Evolutionary conservation across 2,888 invertebrate species (phyloP).

Genomic region (Laspeyria flexula): DNA sequence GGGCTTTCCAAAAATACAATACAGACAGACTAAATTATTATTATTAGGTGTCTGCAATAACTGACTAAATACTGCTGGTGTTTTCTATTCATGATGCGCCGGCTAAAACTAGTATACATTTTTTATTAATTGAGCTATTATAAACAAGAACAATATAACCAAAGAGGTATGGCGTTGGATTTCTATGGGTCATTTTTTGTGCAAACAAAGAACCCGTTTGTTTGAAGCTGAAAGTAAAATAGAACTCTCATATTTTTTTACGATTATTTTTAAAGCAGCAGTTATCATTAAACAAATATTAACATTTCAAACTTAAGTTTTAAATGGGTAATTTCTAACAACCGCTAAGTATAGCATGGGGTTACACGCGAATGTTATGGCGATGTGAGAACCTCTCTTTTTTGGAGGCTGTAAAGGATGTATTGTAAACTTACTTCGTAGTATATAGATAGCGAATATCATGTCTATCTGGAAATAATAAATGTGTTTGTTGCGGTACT

Average conservation of each 20-base stretch:
- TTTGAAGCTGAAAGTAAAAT: conserved; percentile 1
- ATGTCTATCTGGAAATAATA: conserved; percentile 39
- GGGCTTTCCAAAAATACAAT: too few relatives aligned
- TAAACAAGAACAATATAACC: neutral
- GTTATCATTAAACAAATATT: neutral
- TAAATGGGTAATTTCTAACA: neutral
- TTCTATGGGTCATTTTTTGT: neutral
- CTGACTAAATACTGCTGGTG: too few relatives aligned
- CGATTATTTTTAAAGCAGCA: conserved; percentile 12
- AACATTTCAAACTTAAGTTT: too few relatives aligned
- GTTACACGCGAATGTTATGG: too few relatives aligned
- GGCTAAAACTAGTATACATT: too few relatives aligned
- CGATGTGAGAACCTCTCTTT: conserved; percentile 35
- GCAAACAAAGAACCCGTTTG: neutral
- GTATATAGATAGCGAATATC: conserved; percentile 36
- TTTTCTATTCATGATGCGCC: too few relatives aligned
- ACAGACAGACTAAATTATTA: too few relatives aligned
- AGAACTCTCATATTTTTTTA: conserved; percentile 13
- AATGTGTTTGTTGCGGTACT: conserved; percentile 39
- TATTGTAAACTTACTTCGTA: conserved; percentile 16
- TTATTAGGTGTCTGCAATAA: too few relatives aligned
- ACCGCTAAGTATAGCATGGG: too few relatives aligned
- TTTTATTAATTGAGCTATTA: neutral
- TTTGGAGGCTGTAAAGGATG: conserved; percentile 28
- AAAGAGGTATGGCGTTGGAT: neutral